phyloP scores from a whole-genome alignment of 1,140 invertebrate genomes.

The Papilio glaucus region DNA sequence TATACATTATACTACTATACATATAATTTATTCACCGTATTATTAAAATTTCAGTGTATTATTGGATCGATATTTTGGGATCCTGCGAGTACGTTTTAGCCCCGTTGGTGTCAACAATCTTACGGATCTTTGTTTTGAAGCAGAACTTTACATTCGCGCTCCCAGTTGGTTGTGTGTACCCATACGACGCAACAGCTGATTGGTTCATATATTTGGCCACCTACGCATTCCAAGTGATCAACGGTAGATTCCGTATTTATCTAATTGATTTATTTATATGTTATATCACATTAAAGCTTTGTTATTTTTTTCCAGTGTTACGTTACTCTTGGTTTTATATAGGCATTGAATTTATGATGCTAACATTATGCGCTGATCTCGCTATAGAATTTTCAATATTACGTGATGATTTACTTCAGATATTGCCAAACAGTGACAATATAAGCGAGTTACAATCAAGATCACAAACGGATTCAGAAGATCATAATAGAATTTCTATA shows the following conservation, averaged over 20 bases:
- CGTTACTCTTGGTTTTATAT: constrained; percentile 46
- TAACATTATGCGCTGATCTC: constrained; percentile 50
- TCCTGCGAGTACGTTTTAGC: constrained; percentile 9
- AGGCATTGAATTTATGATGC: constrained; percentile 51
- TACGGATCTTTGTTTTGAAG: constrained; percentile 20
- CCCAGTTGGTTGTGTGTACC: constrained; percentile 38
- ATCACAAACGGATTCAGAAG: constrained; percentile 25
- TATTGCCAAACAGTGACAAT: constrained; percentile 31
- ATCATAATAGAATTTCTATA: constrained; percentile 33
- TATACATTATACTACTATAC: too few relatives aligned
- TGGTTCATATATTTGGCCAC: constrained; percentile 41
- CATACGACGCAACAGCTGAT: constrained; percentile 42
- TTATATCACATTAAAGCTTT: background rate
- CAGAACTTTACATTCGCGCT: constrained; percentile 24
- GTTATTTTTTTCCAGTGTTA: constrained; percentile 47
- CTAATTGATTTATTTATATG: background rate
- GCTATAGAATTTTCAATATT: constrained; percentile 52
- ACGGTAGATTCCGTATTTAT: constrained; percentile 35
- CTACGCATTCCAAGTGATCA: constrained; percentile 45
- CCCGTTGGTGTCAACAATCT: constrained; percentile 23
- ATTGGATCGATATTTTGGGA: background rate
- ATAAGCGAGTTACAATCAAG: background rate
- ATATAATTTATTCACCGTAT: too few relatives aligned
- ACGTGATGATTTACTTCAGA: constrained; percentile 48
- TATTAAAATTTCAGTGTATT: constrained; percentile 5